Conservation (phyloP, 30 jellyfish, hydroid and myxozoan genomes). For the Catostylus mosaicus region DNA sequence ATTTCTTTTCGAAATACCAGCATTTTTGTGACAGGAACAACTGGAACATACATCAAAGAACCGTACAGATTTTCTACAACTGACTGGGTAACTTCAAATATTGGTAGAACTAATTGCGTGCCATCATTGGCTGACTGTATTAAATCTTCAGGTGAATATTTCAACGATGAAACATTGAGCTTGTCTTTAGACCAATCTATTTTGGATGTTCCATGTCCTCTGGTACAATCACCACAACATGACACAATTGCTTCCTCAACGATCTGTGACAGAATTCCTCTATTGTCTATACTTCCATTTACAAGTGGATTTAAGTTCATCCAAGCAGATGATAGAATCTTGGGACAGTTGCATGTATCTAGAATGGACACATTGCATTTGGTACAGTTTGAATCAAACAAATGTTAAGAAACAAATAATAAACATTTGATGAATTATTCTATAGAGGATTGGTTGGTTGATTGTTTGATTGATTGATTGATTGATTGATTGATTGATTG, state of each 20-base stretch:
- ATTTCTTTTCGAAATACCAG: conserved; percentile 14
- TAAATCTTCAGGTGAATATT: background rate
- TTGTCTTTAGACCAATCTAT: conserved; percentile 38
- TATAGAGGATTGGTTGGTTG: too few species aligned
- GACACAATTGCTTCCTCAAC: conserved; percentile 3
- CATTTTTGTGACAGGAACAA: conserved; percentile 12
- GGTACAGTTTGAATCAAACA: too few species aligned
- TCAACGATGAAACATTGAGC: conserved; percentile 7
- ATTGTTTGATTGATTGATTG: too few species aligned
- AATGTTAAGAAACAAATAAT: too few species aligned
- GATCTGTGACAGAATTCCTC: conserved; percentile 2
- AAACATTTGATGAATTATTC: too few species aligned
- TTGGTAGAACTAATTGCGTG: conserved; percentile 29
- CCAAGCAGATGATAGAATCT: background rate
- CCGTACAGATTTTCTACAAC: background rate
- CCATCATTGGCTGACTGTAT: conserved; percentile 11
- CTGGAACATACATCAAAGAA: conserved; percentile 12
- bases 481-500: too few species aligned
- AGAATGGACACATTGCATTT: too few species aligned
- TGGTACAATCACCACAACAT: conserved; percentile 43
- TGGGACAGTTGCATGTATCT: conserved; percentile 50
- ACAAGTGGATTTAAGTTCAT: conserved; percentile 24
- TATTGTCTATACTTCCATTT: background rate
- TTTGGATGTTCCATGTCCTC: conserved; percentile 33
- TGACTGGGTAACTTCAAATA: background rate